These are phyloP conservation scores for Drosophila nigritarsus DNA, from an alignment of 2,888 invertebrate genomes.

Conservation along the genomic window DNA sequence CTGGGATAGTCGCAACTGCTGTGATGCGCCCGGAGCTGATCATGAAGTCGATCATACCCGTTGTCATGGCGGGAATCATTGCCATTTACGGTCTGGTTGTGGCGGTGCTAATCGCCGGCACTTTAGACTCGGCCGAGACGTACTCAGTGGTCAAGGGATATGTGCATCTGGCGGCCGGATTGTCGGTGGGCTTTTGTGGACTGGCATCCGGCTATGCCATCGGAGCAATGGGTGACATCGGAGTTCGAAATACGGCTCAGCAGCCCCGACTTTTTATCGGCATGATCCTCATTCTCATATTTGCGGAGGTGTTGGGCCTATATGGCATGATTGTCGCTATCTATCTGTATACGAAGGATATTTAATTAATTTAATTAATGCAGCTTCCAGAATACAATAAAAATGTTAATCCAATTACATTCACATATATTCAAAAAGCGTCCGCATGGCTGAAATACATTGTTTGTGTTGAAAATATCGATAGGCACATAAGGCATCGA, in stretches of 20 bases:
- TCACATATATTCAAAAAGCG: background rate
- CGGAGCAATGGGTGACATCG: slow-evolving; percentile 88
- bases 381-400: background rate
- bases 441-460: no score
- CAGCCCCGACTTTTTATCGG: slow-evolving; percentile 99
- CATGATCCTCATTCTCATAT: slow-evolving; percentile 91
- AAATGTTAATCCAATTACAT: background rate
- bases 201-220: slow-evolving; percentile 99
- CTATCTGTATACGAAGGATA: slow-evolving; percentile 99
- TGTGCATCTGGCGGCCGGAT: slow-evolving; percentile 97
- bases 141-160: slow-evolving; percentile 91
- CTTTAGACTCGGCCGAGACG: slow-evolving; percentile 20
- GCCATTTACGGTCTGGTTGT: slow-evolving; percentile 99
- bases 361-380: slow-evolving; percentile 1
- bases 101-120: slow-evolving; percentile 97
- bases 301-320: slow-evolving; percentile 65
- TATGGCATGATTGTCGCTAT: slow-evolving; percentile 86
- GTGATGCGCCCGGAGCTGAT: slow-evolving; percentile 99
- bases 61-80: slow-evolving; percentile 99
- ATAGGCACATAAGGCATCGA: background rate
- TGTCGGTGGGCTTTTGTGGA: slow-evolving; percentile 98
- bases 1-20: slow-evolving; percentile 99
- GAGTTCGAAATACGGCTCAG: slow-evolving; percentile 97
- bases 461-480: background rate
- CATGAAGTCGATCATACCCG: slow-evolving; percentile 99